Evolutionary conservation across 2,888 invertebrate genomes (phyloP).

Genomic region (Pyrocoelia pectoralis): DNA sequence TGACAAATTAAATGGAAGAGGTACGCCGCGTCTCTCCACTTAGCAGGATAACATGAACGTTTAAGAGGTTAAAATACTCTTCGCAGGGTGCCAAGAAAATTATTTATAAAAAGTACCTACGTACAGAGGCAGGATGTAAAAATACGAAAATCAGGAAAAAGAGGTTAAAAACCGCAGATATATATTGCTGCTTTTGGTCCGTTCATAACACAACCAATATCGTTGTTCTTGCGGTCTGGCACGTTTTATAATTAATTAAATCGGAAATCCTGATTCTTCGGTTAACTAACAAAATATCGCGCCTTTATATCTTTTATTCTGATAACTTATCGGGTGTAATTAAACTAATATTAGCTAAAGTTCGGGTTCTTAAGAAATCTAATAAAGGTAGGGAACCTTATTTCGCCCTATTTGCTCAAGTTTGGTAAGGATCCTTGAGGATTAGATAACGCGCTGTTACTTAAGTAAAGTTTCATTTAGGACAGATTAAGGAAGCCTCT

Average conservation of each 20-base stretch:
- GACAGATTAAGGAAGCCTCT: not conserved
- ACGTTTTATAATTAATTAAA: constrained; percentile 9
- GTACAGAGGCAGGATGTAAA: not conserved
- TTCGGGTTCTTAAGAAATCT: constrained; percentile 4
- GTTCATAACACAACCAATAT: not conserved
- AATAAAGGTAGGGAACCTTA: not conserved
- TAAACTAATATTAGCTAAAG: constrained; percentile 24
- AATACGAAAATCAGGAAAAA: constrained; percentile 9
- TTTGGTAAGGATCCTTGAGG: not conserved
- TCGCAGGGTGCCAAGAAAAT: not conserved
- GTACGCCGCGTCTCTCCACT: not conserved
- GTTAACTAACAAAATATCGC: constrained; percentile 1
- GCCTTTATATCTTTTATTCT: not conserved
- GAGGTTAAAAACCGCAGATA: constrained; percentile 16
- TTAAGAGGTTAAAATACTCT: not conserved
- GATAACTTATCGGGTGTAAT: constrained; percentile 16
- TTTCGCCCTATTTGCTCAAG: constrained; percentile 9
- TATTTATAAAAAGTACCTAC: not conserved
- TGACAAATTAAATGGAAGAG: not conserved
- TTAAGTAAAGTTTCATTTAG: constrained; percentile 1
- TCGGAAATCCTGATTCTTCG: constrained; percentile 13
- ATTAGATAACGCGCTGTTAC: not conserved
- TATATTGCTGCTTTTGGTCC: not conserved
- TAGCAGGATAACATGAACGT: not conserved
- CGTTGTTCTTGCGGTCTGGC: constrained; percentile 12